Conservation (phyloP, 2,113 vertebrate species). For the Catharus minimus region DNA sequence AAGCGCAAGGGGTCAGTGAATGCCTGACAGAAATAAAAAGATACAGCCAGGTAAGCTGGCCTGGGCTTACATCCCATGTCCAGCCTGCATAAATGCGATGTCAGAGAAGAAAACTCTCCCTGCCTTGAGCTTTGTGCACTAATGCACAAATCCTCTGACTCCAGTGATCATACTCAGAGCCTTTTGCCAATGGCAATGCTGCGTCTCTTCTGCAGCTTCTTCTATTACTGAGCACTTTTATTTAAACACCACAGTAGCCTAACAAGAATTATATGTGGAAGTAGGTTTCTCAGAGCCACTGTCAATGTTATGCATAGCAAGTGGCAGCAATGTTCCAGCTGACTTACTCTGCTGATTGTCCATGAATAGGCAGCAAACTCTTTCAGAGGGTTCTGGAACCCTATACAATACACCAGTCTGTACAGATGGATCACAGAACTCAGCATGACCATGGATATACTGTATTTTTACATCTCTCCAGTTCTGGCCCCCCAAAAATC, state of each 20-base stretch:
- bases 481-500: background rate
- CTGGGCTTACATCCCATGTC: background rate
- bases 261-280: constrained; percentile 17
- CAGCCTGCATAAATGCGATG: background rate
- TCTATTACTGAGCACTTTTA: constrained; percentile 19
- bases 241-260: constrained; percentile 2
- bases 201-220: background rate
- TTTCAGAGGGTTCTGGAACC: background rate
- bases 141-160: constrained; percentile 35
- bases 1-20: background rate
- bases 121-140: background rate
- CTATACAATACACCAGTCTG: background rate
- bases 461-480: background rate
- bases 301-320: constrained; percentile 18
- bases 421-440: background rate
- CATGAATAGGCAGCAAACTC: background rate
- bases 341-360: constrained; percentile 22
- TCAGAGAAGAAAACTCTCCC: background rate
- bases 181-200: constrained; percentile 28
- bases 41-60: background rate
- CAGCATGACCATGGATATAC: background rate
- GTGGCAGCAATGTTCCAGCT: constrained; percentile 17
- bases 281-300: background rate
- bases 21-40: background rate
- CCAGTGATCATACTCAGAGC: background rate